Percentiles rank a stretch among this genome's conserved stretches.
Conservation (phyloP, 2,113 vertebrate genomes). For the Megaceryle torquata region DNA sequence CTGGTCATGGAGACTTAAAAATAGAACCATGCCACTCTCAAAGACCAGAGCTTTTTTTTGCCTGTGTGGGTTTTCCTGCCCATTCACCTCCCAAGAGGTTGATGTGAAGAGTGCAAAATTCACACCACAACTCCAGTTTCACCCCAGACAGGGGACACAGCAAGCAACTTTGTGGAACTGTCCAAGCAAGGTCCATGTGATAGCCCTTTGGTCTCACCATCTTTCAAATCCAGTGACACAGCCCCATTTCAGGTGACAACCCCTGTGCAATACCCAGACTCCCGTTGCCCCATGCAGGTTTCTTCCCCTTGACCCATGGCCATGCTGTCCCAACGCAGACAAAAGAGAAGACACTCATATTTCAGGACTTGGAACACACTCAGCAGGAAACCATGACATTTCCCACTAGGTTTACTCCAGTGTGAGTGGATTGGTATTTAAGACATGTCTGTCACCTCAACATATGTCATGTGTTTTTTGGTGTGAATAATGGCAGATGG, state of each 20-base stretch:
- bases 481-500: neutral
- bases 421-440: neutral
- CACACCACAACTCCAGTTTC: neutral
- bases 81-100: neutral
- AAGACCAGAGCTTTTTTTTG: neutral
- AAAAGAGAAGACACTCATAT: neutral
- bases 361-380: neutral
- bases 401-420: neutral
- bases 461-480: neutral
- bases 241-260: neutral
- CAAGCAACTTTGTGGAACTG: neutral
- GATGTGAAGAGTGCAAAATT: neutral
- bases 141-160: neutral
- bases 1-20: neutral
- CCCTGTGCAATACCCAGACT: neutral
- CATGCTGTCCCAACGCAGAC: neutral
- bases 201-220: neutral
- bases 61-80: neutral
- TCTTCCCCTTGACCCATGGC: neutral
- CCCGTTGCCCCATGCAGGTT: fast-evolving
- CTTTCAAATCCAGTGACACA: neutral
- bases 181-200: neutral
- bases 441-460: neutral
- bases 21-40: neutral
- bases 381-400: neutral